Percentiles rank a stretch among this genome's conserved stretches.
Evolutionary conservation across 2,797 vertebrate species (phyloP).

Genomic region (Erpetoichthys calabaricus): DNA sequence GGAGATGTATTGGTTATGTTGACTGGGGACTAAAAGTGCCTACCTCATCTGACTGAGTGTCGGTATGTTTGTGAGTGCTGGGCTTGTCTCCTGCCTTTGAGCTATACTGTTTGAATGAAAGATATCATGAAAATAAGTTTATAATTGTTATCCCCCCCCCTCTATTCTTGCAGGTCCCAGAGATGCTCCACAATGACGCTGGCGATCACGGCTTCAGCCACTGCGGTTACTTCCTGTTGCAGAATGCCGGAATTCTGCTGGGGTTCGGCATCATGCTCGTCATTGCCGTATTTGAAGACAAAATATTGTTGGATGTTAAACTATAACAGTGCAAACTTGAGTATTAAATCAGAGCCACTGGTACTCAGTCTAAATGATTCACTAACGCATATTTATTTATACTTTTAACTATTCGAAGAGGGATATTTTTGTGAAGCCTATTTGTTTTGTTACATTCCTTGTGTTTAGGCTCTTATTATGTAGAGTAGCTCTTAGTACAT

Average conservation of each 20-base stretch:
- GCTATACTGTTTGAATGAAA: no score
- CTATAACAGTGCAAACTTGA: constrained; percentile 33
- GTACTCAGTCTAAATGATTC: neutral
- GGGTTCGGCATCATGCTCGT: constrained; percentile 90
- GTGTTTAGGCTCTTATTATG: neutral
- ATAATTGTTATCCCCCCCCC: no score
- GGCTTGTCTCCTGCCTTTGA: no score
- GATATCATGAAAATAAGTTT: no score
- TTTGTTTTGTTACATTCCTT: neutral
- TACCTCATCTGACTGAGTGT: no score
- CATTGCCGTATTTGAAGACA: constrained; percentile 87
- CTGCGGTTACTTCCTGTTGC: constrained; percentile 87
- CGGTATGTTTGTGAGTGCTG: no score
- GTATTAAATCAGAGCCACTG: neutral
- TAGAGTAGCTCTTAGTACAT: no score
- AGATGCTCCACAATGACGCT: constrained; percentile 93
- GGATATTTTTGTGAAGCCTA: neutral
- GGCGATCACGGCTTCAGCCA: constrained; percentile 90
- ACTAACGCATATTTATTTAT: neutral
- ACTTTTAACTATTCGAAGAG: neutral
- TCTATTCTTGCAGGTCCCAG: constrained; percentile 61
- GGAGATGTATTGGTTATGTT: no score
- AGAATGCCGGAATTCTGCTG: constrained; percentile 88
- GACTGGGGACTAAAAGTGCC: no score
- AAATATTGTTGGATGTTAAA: constrained; percentile 78